Base-by-base conservation (phyloP, 1,140 invertebrate species). In the Calliopsis andreniformis region DNA sequence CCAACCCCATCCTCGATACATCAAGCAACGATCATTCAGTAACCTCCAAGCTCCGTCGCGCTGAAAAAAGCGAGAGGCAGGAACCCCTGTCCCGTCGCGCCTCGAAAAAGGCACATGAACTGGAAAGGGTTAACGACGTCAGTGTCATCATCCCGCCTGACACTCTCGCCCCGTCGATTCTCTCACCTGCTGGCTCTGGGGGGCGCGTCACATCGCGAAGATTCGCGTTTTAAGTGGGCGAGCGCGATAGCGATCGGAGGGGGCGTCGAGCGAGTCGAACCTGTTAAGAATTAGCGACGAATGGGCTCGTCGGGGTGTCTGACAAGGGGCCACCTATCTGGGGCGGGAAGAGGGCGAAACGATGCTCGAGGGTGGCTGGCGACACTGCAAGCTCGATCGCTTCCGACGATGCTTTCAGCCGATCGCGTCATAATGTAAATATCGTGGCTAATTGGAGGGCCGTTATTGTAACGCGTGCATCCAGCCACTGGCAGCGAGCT, bases 391-490 rank as follows among this genome's bases (percentile, higher is more conserved):
- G 51, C 79, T 78, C 62, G 79, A 85, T 85, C 84, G 78, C 32
- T 78, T 55, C 55, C 64, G 61, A 77, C 58, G 76, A n/a, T n/a
- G 75, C 55, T 85, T 81, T 80, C 76, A 85, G 79, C 85, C 75
- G 84, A 87, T 82, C 81, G 78, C 87, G 82, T 87, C 82, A 87
- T 89, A 89, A 90, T 89, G 88, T 89, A 92, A 91, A 91, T 90
- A 89, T 89, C 87, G 88, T 84, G 84, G 87, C 89, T 91, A 92
- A 92, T 92, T 92, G 90, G 89, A 89, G 82, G 64, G 78, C 76
- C 58, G 80, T 80, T 78, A 87, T 89, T 87, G 88, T 88, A 86
- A 87, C 79, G 75, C 80, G 78, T 62, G 66, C 68, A 56, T 51
- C 72, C 75, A 63, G 51, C 20, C 35, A 39, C 25, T 53, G n/a